Evolutionary conservation across 2,888 invertebrate genomes (phyloP).

Genomic region (Melieria crassipennis): DNA sequence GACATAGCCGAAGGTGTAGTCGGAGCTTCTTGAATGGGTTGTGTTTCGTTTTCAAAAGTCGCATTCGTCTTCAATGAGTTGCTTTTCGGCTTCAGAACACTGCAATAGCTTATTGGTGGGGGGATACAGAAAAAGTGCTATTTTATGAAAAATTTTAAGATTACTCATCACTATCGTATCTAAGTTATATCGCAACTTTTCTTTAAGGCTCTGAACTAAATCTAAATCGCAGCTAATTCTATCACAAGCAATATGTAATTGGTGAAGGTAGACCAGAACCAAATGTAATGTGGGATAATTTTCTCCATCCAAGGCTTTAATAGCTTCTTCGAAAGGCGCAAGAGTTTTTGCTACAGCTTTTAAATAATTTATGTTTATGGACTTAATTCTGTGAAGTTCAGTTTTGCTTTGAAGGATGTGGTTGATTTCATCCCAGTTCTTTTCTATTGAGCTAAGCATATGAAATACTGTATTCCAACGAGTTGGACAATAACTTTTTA

Average conservation of each 20-base stretch:
- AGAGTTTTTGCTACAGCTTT: constrained; percentile 25
- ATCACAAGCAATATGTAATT: too few relatives aligned
- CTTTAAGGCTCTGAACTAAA: too few relatives aligned
- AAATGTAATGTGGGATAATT: constrained; percentile 34
- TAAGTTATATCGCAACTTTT: too few relatives aligned
- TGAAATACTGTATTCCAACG: constrained; percentile 32
- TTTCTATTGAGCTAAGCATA: constrained; percentile 23
- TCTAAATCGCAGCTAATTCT: too few relatives aligned
- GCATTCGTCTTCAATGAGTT: too few relatives aligned
- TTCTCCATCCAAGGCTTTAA: constrained; percentile 27
- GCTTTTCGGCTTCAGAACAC: too few relatives aligned
- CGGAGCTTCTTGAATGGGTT: background rate
- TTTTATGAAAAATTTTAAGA: too few relatives aligned
- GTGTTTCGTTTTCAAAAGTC: too few relatives aligned
- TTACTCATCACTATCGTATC: too few relatives aligned
- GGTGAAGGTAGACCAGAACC: constrained; percentile 28
- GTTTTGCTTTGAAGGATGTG: constrained; percentile 27
- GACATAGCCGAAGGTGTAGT: too few relatives aligned
- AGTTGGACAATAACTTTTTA: constrained; percentile 26
- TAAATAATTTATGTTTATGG: background rate
- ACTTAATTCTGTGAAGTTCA: background rate
- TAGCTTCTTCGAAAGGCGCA: constrained; percentile 26
- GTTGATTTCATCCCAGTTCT: constrained; percentile 21
- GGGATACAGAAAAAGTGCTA: too few relatives aligned
- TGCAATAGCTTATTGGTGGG: too few relatives aligned